Conservation (phyloP, 2,113 vertebrate species). For the Tragelaphus buxtoni region DNA sequence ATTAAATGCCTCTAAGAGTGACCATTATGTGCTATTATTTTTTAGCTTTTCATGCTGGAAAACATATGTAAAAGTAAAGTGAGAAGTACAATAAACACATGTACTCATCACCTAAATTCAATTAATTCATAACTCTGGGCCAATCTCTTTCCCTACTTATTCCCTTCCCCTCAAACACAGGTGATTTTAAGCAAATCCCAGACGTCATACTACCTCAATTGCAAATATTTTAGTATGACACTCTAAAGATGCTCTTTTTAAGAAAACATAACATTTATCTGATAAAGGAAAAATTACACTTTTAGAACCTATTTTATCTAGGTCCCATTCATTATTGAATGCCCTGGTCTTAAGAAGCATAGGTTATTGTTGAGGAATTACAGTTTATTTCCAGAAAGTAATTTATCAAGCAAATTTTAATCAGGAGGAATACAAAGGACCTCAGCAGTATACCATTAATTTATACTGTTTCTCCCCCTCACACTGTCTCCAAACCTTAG, state of each 20-base stretch:
- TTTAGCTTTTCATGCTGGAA: not conserved
- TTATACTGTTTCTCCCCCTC: not conserved
- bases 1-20: not conserved
- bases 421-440: not conserved
- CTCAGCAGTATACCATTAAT: not conserved
- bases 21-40: not conserved
- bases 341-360: not conserved
- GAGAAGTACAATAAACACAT: not conserved
- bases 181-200: conserved; percentile 22
- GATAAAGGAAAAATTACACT: not conserved
- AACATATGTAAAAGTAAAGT: not conserved
- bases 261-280: not conserved
- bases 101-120: not conserved
- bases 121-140: not conserved
- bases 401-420: not conserved
- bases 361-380: not conserved
- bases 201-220: not conserved
- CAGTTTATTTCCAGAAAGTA: not conserved
- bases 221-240: not conserved
- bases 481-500: not conserved
- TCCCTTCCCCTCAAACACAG: not conserved
- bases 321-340: not conserved
- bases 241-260: not conserved
- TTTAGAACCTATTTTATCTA: not conserved
- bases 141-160: not conserved